These are phyloP conservation scores for Diploscapter pachys DNA, from an alignment of 1,140 invertebrate genomes.

Conservation along the genomic window DNA sequence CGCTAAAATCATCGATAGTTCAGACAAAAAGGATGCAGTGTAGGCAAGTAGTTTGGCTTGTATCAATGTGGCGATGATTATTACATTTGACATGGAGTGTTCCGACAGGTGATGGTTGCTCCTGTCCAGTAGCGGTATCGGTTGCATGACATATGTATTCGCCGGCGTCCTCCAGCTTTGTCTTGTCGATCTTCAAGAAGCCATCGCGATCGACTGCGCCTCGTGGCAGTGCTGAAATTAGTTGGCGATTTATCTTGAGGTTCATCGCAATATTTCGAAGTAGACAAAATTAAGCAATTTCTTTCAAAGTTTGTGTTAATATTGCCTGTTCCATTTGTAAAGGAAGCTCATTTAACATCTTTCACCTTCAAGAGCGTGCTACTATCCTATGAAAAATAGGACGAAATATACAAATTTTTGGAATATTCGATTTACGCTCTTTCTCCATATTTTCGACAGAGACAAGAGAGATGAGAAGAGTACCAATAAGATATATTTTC, in stretches of 20 bases:
- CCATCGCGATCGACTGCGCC: constrained; percentile 48
- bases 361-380: no score
- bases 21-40: background rate
- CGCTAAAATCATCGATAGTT: background rate
- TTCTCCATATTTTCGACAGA: no score
- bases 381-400: no score
- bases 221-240: constrained; percentile 38
- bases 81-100: constrained; percentile 40
- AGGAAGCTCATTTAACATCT: no score
- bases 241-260: background rate
- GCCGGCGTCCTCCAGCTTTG: constrained; percentile 32
- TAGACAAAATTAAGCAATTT: no score
- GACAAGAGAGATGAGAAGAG: no score
- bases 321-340: no score
- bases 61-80: constrained; percentile 17
- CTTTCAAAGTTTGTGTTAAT: no score
- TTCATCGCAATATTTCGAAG: no score
- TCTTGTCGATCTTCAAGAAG: constrained; percentile 41
- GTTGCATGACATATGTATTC: constrained; percentile 44
- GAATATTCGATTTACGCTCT: no score
- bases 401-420: no score
- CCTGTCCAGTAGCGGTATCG: constrained; percentile 45
- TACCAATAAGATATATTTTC: no score
- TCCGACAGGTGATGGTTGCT: constrained; percentile 43
- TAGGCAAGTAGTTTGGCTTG: background rate